Base-by-base conservation (phyloP, 2,888 invertebrate species). In the Meghimatium bilineatum region DNA sequence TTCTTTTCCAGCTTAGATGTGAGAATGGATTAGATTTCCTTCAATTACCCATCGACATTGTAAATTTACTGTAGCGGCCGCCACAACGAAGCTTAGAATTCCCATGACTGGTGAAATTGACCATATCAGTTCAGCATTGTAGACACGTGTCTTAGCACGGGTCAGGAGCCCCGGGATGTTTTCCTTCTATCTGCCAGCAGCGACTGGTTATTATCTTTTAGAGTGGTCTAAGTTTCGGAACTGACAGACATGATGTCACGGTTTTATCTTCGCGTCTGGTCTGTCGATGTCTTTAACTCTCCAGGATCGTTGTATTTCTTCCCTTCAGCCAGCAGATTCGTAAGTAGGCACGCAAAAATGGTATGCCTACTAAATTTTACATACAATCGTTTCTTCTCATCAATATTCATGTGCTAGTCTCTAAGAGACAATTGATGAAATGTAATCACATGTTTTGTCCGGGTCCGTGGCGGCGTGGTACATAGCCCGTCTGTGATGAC, bases 91-190 rank as follows among this genome's bases (percentile, higher is more conserved):
- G n/a, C 26, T 14, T 63, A 36, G 36, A 3, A 26, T 38, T 36
- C 60, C 32, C 34, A 3, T 32, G 80, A 71, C 66, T 32, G 32
- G 26, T 79, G 79, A 79, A 80, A 71, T 80, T 69, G 80, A 80
- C 80, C 80, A 56, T 80, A 80, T 56, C 80, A 44, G 20, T 52
- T 23, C 34, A 29, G 56, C 52, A 52, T 80, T 80, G 71, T 71
- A 32, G 80, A 38, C 66, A 80, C 80, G 80, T 36, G 80, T 0
- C 71, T 23, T 14, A 52, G 23, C 66, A 38, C 80, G 80, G 32
- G 38, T 29, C 32, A 6, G 34, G 14, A 23, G 26, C 67, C 52
- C 38, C 23, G 49, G 67, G 67, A 67, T 79, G 79, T 79, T 79
- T 44, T 79, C 29, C 66, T 79, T 66, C 49, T 67, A 44, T 66